Evolutionary conservation across 2,888 invertebrate genomes (phyloP).

Genomic region (Osedax fenrisi): DNA sequence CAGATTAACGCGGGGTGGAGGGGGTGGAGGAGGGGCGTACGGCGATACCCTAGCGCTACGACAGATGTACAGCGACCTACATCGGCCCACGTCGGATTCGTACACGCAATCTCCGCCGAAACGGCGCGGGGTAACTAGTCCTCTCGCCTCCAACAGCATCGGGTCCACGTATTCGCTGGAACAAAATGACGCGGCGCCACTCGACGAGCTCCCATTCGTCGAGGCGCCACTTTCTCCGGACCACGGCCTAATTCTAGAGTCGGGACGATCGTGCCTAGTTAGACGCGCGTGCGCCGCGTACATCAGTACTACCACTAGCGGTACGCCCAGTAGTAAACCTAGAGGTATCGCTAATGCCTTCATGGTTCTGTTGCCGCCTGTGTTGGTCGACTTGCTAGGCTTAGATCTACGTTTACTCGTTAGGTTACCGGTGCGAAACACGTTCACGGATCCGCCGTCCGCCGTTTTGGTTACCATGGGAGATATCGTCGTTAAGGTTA

Average conservation of each 20-base stretch:
- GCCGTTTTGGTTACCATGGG: too few species aligned
- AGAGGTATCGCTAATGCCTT: neutral
- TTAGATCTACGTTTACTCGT: too few species aligned
- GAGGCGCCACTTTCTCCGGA: neutral
- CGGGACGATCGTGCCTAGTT: neutral
- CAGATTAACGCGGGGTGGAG: too few species aligned
- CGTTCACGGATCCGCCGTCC: too few species aligned
- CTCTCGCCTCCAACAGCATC: neutral
- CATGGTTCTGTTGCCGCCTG: too few species aligned
- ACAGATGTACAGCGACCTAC: neutral
- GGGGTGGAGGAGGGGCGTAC: too few species aligned
- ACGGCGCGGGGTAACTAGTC: neutral
- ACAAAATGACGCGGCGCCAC: too few species aligned
- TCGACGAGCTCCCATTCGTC: neutral
- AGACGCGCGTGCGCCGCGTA: neutral
- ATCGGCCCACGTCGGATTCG: neutral
- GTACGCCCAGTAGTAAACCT: neutral
- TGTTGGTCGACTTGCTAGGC: too few species aligned
- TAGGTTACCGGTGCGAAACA: too few species aligned
- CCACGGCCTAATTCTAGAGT: neutral
- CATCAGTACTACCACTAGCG: neutral
- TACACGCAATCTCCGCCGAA: neutral
- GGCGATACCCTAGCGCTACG: too few species aligned
- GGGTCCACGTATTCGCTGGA: neutral
- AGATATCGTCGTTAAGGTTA: too few species aligned